Evolutionary conservation across 1,140 invertebrate species (phyloP), one percentile per base, ranked within the genome.

Genomic region (Caenorhabditis tropicalis): DNA sequence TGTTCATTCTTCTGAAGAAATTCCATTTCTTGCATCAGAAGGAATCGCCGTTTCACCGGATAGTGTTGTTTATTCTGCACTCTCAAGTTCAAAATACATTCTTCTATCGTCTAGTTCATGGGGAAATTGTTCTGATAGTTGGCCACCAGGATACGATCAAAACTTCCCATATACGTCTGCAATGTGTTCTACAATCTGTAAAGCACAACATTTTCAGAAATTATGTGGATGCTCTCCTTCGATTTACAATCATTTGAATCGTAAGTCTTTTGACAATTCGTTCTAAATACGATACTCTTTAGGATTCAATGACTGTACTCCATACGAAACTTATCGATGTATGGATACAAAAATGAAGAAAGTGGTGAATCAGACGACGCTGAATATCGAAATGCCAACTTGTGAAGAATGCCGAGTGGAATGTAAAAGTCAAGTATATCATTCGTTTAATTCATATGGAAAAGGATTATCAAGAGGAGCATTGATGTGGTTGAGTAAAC

Each of bases 41-140:
- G 89, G 90, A 6, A 90, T 91, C 39, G 87, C 86, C 74, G 89
- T 90, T 5, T 90, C 88, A 15, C 89, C 89, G 1, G 89, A 89
- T 7, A 84, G 46, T 15, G 81, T 88, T 21, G 85, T 87, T 21
- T 90, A 89, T 46, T 90, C 89, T 2, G 90, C 89, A 1, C 85
- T 90, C 1, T 88, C 88, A 24, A 88, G 89, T 49, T 88, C 48
- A n/a, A 81, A 58, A 89, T 90, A 82, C 31, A 70, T 84, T 33
- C 24, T 31, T 21, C 29, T 82, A 21, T 79, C 81, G 46, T 80
- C 53, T 5, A 65, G 29, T 60, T 36, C 15, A 48, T 90, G 89
- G 89, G 89, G 89, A 19, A 91, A 90, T 80, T 90, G 89, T 65
- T 87, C 88, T 12, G 56, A 86, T 39, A 43, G 83, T n/a, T 90